Evolutionary conservation across 37 sponge, comb jelly and placozoan species (phyloP).

Genomic region (Spongilla lacustris): DNA sequence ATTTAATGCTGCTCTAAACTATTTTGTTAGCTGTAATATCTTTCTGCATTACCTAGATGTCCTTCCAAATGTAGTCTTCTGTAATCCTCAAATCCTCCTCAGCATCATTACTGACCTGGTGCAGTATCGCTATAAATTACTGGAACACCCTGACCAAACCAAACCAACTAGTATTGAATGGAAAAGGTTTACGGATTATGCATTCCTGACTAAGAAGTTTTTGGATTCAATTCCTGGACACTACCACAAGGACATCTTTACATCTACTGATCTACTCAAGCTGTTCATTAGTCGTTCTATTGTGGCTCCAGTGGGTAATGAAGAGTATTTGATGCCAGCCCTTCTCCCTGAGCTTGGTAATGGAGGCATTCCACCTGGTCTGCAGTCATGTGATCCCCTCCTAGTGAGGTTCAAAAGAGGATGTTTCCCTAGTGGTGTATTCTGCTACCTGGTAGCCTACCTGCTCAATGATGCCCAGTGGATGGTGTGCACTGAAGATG

Average conservation of each 20-base stretch:
- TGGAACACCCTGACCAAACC: not conserved
- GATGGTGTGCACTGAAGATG: not conserved
- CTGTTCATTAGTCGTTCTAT: not conserved
- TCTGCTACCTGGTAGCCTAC: not conserved
- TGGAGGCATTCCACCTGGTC: not conserved
- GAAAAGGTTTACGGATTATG: not conserved
- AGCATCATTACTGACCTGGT: not conserved
- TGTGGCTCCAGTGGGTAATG: not conserved
- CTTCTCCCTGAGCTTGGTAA: not conserved
- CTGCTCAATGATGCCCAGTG: not conserved
- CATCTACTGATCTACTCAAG: not conserved
- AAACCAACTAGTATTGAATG: not conserved
- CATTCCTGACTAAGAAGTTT: not conserved
- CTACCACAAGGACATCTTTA: not conserved
- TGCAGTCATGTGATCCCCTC: not conserved
- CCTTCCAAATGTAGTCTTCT: slow-evolving; percentile 3
- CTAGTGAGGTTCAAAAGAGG: not conserved
- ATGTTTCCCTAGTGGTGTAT: not conserved
- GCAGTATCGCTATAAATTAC: not conserved
- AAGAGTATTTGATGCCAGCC: slow-evolving; percentile 3
- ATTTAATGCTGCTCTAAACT: not conserved
- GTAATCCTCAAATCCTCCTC: not conserved
- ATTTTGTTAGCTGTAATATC: not conserved
- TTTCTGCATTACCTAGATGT: not conserved
- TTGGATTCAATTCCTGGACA: not conserved